Evolutionary conservation across 53 echinoderm and acorn worm genomes (phyloP), one percentile per base, ranked within the genome.

Genomic region (Apostichopus leukothele): DNA sequence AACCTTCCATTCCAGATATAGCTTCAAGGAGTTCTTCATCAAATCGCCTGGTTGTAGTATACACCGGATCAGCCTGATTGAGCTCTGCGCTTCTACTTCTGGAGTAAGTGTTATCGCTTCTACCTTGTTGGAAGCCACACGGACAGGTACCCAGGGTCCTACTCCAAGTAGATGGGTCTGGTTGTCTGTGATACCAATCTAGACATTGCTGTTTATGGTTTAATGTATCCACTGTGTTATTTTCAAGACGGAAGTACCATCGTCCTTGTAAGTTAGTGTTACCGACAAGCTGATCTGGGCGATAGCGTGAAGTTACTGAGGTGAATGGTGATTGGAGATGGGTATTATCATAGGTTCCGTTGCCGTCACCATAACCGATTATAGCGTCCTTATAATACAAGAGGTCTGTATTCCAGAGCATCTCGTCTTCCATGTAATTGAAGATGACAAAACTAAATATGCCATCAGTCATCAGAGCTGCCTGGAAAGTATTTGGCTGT

Each of bases 401-500:
- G 68, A 67, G 61, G 51, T 89, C 53, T 16, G 79, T 80, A 52
- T 86, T 86, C 90, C 90, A 90, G 54, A 74, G 50, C 90, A 90
- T 90, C 26, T 75, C 60, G 9, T 73, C 90, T 75, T 90, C 86
- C 53, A 23, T 20, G 61, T 71, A 90, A 50, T 90, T 90, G 20
- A 90, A 52, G 60, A 90, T 86, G 6, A 85, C 90, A 76, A 90
- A 90, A 6, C 90, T 75, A 39, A 53, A 86, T 13, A n/a, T 39
- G 9, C 90, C 85, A 51, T 90, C 86, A 12, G 90, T 90, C 75
- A 86, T 73, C 7, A 90, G 53, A 26, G 86, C 86, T 22, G 84
- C 90, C 73, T 90, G 90, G 75, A 90, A 90, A 14, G 90, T 90
- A 53, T 90, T 90, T 52, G 85, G 81, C 73, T 86, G 83, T 39